Evolutionary conservation across 2,113 vertebrate species (phyloP).

Genomic region (Felis chaus): DNA sequence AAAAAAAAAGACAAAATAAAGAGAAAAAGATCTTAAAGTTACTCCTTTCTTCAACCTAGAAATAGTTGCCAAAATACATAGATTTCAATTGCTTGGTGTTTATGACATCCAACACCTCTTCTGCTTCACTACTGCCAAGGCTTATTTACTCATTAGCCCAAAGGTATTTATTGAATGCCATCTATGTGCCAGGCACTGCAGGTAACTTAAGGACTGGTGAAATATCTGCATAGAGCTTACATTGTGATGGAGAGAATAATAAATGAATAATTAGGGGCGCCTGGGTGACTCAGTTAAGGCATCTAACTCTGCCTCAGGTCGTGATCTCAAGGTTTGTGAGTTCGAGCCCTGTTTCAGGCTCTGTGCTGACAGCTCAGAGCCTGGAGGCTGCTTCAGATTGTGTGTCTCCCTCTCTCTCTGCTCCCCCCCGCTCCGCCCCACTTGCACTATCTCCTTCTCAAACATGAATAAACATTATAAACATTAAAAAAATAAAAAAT

Average conservation of each 20-base stretch:
- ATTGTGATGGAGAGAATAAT: neutral
- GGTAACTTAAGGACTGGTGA: neutral
- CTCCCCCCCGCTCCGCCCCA: too few relatives aligned
- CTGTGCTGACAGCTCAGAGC: too few relatives aligned
- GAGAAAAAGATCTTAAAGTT: neutral
- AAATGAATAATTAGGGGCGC: neutral
- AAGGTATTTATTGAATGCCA: neutral
- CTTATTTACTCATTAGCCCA: constrained; percentile 14
- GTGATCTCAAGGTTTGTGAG: too few relatives aligned
- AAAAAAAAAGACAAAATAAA: neutral
- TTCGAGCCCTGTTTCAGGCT: rapidly evolving
- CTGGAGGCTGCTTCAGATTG: too few relatives aligned
- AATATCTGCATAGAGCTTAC: neutral
- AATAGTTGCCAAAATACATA: neutral
- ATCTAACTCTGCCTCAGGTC: too few relatives aligned
- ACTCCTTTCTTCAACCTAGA: neutral
- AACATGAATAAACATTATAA: too few relatives aligned
- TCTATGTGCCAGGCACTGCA: neutral
- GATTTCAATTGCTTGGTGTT: neutral
- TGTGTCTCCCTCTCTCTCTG: too few relatives aligned
- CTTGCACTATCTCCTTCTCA: too few relatives aligned
- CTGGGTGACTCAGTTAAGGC: too few relatives aligned
- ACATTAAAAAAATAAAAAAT: too few relatives aligned
- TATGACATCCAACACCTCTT: neutral
- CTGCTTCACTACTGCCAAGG: neutral